Base-by-base conservation (phyloP, 64 coral and sea anemone genomes). In the Stichodactyla mertensii region DNA sequence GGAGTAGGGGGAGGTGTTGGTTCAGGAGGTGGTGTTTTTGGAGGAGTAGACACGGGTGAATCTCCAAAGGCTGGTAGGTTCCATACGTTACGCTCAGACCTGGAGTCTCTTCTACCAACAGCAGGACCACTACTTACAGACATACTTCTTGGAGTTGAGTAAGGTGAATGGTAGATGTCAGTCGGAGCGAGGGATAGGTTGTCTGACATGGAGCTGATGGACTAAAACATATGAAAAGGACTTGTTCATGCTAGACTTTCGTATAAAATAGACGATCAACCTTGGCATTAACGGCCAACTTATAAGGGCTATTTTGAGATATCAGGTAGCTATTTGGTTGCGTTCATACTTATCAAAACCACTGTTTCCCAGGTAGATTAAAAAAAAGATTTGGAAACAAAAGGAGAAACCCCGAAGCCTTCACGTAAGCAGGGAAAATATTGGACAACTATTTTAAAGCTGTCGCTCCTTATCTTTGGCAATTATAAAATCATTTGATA, bases 151-250 rank as follows among this genome's bases (percentile, higher is more conserved):
- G 97, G 97, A 45, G 97, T 99, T 52, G 88, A 85, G 51, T 87
- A 56, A 55, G 88, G 93, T 20, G 97, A 99, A 8, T 67, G 71
- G 55, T 99, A 99, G 82, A 99, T 85, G 16, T 99, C 97, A 14
- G 97, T 99, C 15, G 97, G 93, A 18, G 97, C 97, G 51, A 95
- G 83, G 19, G 97, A 99, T n/a, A 99, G 82, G 31, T 79, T 84
- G 77, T 95, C 93, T 14, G 97, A 95, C 64, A 99, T 89, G 0
- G 86, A 81, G 87, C 97, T 95, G 16, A 89, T 71, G 28, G 91
- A 87, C 91, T 93, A 24, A 71, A 83, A 91, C 12, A 70, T 20
- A 20, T 69, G 7, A 8, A 74, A 74, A 74, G 13, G 4, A 12
- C 8, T 74, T 71, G 9, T 20, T 2, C 22, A 22, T 3, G 64